Conservation (phyloP, 2,888 invertebrate genomes). For the Cabera pusaria region DNA sequence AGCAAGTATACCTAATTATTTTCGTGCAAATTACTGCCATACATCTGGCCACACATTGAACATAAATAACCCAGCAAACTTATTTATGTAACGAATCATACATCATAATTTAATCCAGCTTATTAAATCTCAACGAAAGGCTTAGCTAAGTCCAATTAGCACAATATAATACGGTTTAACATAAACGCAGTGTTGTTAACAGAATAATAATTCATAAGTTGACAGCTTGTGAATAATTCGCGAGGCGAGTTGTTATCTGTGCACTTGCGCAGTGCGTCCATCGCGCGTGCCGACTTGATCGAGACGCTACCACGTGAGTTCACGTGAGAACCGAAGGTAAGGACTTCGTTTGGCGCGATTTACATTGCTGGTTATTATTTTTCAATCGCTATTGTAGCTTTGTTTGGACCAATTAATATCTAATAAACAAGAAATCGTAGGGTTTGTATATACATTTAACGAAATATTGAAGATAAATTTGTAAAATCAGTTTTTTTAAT, state of each 20-base stretch:
- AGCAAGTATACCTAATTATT: no score
- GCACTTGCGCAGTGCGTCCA: slow-evolving; percentile 70
- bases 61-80: no score
- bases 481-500: neutral
- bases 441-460: neutral
- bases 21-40: no score
- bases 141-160: slow-evolving; percentile 47
- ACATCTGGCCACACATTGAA: no score
- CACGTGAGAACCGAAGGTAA: slow-evolving; percentile 29
- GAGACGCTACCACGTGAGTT: slow-evolving; percentile 39
- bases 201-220: slow-evolving; percentile 74
- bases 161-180: slow-evolving; percentile 52
- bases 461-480: neutral
- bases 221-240: slow-evolving; percentile 77
- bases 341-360: slow-evolving; percentile 33
- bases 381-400: slow-evolving; percentile 17
- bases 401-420: neutral
- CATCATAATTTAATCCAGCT: slow-evolving; percentile 27
- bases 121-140: slow-evolving; percentile 37
- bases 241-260: slow-evolving; percentile 66
- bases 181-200: slow-evolving; percentile 59
- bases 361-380: slow-evolving; percentile 55
- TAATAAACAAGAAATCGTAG: neutral
- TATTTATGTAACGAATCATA: no score
- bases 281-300: slow-evolving; percentile 64